Base-by-base conservation (phyloP, 2,113 vertebrate genomes). In the Petrocephalus microphthalmus region DNA sequence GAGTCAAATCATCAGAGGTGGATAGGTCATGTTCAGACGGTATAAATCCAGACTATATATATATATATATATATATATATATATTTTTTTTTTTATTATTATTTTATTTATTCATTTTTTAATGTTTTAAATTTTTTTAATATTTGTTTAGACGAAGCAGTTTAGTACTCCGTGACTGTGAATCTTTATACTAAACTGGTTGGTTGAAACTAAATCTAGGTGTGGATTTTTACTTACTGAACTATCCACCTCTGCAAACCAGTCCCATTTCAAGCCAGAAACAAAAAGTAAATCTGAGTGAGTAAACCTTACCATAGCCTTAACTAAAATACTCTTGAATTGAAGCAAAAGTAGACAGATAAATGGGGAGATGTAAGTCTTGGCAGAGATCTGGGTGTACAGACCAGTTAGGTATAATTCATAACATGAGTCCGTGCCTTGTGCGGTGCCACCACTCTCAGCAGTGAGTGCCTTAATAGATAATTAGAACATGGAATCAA, bases 391-490 rank as follows among this genome's bases (percentile, higher is more conserved):
- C 29, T n/a, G 5, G 84, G 15, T 25, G 13, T 49, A 37, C 13
- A 25, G 15, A 85, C n/a, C 49, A 85, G 84, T 85, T 25, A 53
- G 83, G 22, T n/a, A 49, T 52, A 54, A 29, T 54, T 56, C 5
- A 53, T 25, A 54, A 33, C 52, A 51, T 20, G 84, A 85, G 29
- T 5, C 52, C 7, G 53, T 56, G 17, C 25, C 33, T 49, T 45
- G 33, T 45, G 78, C 15, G 7, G 25, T 33, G 2, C 4, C 37
- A 52, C 84, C 29, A 33, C 84, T 37, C 84, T 54, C 25, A 85
- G 22, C 33, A 52, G 84, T 20, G 84, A 85, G 84, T 19, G 25
- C 56, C 84, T 56, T 85, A 84, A 84, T 84, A 56, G 84, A 56
- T 54, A 85, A 85, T 85, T 85, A 85, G 49, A 37, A 52, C 52